Evolutionary conservation across 2,888 invertebrate genomes (phyloP), one percentile per base, ranked within the genome.

Genomic region (Mesoligia furuncula): DNA sequence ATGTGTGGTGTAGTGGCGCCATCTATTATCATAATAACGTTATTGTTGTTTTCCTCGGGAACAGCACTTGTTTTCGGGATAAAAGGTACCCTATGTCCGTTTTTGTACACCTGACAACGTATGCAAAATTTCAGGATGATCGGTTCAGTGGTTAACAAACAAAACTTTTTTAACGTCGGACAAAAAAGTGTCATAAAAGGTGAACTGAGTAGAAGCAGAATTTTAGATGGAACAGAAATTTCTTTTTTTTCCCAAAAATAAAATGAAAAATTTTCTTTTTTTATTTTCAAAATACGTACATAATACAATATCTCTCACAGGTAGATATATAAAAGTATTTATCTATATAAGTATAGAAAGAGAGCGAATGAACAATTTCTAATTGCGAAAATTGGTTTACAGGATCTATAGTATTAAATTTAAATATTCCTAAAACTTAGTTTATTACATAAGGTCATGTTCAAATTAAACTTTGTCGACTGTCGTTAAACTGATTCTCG

Each of bases 321-420:
- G 62, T 31, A 62, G 11, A 13, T 24, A 24, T 24, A n/a, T 17
- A 59, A 57, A 59, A 59, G 15, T 59, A 59, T 2, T n/a, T n/a
- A 57, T n/a, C n/a, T 57, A n/a, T 13, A 17, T 65, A n/a, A 39
- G 5, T 39, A 39, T 67, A 68, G 15, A 11, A 11, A 17, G 9
- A n/a, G 3, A 59, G 13, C 11, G 9, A 39, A 59, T 20, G n/a
- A 36, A 36, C 13, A 36, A 48, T 48, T 36, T 71, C 36, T 36
- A 9, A 70, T 48, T 48, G 48, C 13, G n/a, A 48, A 72, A 71
- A 72, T 70, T 70, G 13, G 70, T n/a, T 69, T 70, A 70, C 24
- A 2, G 17, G 51, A 9, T 6, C 9, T 31, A 6, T n/a, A 24
- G 3, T 69, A 54, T 9, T 68, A 15, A 68, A 68, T 68, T 68